Percentiles rank a stretch among this genome's conserved stretches.
phyloP scores from a whole-genome alignment of 2,888 invertebrate species.

The Unio pictorum region DNA sequence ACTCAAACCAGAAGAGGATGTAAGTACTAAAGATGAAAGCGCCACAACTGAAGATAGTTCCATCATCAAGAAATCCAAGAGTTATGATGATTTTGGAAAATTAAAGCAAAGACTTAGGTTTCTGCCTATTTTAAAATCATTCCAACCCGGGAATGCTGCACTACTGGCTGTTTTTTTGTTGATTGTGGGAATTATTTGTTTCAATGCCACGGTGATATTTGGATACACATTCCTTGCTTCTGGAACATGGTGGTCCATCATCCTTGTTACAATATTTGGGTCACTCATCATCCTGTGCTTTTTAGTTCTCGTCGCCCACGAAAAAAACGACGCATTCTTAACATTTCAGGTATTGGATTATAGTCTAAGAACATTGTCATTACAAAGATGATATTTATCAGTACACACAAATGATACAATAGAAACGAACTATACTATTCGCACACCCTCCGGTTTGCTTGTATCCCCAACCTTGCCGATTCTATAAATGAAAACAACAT shows the following conservation, averaged over 20 bases:
- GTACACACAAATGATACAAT: too few relatives aligned
- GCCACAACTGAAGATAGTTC: constrained; percentile 48
- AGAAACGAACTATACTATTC: too few relatives aligned
- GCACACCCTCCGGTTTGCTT: too few relatives aligned
- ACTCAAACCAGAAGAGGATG: constrained; percentile 59
- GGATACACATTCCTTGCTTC: constrained; percentile 72
- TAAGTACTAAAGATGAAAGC: constrained; percentile 16
- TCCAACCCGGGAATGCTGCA: constrained; percentile 84
- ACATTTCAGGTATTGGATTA: constrained; percentile 66
- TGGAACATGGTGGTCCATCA: constrained; percentile 81
- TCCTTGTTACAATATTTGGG: constrained; percentile 70
- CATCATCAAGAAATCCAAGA: constrained; percentile 65
- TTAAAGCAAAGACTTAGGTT: constrained; percentile 81
- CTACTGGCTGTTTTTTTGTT: constrained; percentile 76
- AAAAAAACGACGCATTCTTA: constrained; percentile 69
- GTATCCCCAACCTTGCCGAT: too few relatives aligned
- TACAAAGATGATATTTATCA: too few relatives aligned
- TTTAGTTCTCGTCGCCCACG: constrained; percentile 68
- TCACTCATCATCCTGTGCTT: constrained; percentile 60
- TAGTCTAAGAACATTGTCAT: too few relatives aligned
- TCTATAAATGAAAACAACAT: too few relatives aligned
- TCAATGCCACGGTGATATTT: constrained; percentile 75
- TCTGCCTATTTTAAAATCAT: constrained; percentile 83
- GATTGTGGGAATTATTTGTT: constrained; percentile 75
- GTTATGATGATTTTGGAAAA: constrained; percentile 78